A percentile compares a stretch with the other conserved stretches of the same genome.
These are phyloP conservation scores for Prorops nasuta DNA, from an alignment of 1,140 invertebrate species.

Conservation along the genomic window DNA sequence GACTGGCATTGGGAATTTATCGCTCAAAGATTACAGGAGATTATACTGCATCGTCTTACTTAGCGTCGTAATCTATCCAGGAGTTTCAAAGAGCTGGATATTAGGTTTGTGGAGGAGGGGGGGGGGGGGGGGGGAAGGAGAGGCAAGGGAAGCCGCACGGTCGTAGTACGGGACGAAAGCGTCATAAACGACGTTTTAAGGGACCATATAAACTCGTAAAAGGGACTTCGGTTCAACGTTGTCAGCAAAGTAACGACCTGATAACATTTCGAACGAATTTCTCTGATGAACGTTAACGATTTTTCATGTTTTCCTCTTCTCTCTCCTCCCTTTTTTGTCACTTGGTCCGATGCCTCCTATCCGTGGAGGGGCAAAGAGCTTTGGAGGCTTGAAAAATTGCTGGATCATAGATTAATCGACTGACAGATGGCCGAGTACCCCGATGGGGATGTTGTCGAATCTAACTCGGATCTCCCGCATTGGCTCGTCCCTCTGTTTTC, in stretches of 20 bases:
- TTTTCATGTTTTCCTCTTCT: conserved; percentile 1
- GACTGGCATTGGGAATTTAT: no score
- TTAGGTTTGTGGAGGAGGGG: no score
- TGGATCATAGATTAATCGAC: conserved; percentile 24
- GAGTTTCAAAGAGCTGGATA: no score
- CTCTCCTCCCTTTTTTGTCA: neutral
- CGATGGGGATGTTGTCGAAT: conserved; percentile 10
- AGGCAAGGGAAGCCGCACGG: neutral
- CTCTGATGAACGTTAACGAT: no score
- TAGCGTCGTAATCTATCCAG: no score
- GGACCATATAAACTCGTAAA: neutral
- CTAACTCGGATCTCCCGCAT: no score
- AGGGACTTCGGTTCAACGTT: neutral
- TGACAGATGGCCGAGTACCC: conserved; percentile 21
- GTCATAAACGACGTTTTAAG: neutral
- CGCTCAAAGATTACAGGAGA: no score
- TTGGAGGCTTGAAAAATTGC: conserved; percentile 21
- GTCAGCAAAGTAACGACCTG: no score
- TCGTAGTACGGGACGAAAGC: neutral
- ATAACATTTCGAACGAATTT: no score
- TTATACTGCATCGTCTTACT: no score
- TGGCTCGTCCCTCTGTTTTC: no score
- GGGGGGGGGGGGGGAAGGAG: neutral
- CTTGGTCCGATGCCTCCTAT: conserved; percentile 9
- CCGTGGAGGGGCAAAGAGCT: conserved; percentile 1